Percentiles rank a stretch among this genome's conserved stretches.
Conservation (phyloP, 2,888 invertebrate genomes). For the Notodonta ziczac region DNA sequence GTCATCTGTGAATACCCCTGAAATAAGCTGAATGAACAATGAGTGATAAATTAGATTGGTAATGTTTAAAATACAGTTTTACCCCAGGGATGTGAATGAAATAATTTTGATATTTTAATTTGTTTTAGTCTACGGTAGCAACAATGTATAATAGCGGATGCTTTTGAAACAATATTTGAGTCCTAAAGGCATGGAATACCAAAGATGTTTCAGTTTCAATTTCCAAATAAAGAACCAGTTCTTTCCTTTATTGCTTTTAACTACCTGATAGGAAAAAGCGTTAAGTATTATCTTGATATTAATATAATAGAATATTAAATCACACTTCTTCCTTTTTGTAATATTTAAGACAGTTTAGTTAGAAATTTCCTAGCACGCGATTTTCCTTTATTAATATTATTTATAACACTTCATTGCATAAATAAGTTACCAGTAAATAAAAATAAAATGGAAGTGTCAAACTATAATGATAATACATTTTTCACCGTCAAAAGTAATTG, state of each 20-base stretch:
- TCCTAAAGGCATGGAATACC: conserved; percentile 28
- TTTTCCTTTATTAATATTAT: not conserved
- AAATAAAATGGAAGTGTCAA: conserved; percentile 5
- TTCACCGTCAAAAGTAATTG: not conserved
- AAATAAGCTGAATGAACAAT: too few relatives aligned
- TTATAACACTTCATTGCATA: not conserved
- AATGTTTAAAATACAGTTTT: conserved; percentile 15
- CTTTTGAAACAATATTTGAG: not conserved
- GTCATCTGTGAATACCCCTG: too few relatives aligned
- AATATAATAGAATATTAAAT: not conserved
- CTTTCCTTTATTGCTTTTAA: not conserved
- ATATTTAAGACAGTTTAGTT: too few relatives aligned
- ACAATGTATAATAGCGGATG: conserved; percentile 1
- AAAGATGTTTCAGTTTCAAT: conserved; percentile 31
- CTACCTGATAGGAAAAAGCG: not conserved
- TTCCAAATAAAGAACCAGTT: not conserved
- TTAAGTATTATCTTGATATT: conserved; percentile 1
- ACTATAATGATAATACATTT: not conserved
- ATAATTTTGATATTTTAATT: not conserved
- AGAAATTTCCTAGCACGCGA: too few relatives aligned
- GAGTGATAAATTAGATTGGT: not conserved
- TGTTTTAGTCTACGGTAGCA: not conserved
- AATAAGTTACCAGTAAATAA: not conserved
- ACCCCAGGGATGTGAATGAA: not conserved
- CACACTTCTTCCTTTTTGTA: too few relatives aligned